Conservation (phyloP, 2,797 vertebrate species). For the Chelidonichthys spinosus region DNA sequence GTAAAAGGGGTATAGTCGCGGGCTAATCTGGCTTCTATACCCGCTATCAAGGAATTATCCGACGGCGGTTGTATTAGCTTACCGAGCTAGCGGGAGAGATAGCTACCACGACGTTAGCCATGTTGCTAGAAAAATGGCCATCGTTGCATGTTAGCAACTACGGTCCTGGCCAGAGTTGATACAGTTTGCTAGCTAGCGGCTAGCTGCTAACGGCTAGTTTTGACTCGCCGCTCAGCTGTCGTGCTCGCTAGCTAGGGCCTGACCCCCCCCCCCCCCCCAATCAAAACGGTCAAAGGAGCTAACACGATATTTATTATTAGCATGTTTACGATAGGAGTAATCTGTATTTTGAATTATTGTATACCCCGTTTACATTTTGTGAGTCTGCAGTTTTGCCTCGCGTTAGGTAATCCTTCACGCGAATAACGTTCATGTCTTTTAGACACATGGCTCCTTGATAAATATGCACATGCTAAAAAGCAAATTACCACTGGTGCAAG, state of each 20-base stretch:
- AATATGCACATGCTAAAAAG: not conserved
- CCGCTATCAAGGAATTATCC: not conserved
- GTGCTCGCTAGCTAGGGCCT: not conserved
- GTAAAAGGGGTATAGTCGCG: conserved; percentile 36
- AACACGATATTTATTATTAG: not conserved
- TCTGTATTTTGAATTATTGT: too few species aligned
- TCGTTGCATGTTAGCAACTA: conserved; percentile 49
- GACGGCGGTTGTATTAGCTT: conserved; percentile 7
- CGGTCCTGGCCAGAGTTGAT: conserved; percentile 16
- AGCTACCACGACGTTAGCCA: conserved; percentile 53
- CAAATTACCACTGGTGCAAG: not conserved
- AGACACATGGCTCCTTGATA: not conserved
- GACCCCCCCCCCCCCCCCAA: not conserved
- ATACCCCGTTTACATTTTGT: not conserved
- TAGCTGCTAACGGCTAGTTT: conserved; percentile 32
- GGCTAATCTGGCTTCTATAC: conserved; percentile 3
- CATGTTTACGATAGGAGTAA: not conserved
- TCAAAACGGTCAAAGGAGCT: not conserved
- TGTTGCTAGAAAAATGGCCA: conserved; percentile 70
- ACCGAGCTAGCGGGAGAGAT: conserved; percentile 30
- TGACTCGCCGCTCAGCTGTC: conserved; percentile 4
- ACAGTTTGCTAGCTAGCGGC: conserved; percentile 12
- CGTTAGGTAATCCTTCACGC: conserved; percentile 1
- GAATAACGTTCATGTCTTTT: not conserved
- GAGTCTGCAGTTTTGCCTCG: not conserved